These are phyloP conservation scores for Macaria liturata DNA, from an alignment of 2,888 invertebrate genomes.

Conservation along the genomic window DNA sequence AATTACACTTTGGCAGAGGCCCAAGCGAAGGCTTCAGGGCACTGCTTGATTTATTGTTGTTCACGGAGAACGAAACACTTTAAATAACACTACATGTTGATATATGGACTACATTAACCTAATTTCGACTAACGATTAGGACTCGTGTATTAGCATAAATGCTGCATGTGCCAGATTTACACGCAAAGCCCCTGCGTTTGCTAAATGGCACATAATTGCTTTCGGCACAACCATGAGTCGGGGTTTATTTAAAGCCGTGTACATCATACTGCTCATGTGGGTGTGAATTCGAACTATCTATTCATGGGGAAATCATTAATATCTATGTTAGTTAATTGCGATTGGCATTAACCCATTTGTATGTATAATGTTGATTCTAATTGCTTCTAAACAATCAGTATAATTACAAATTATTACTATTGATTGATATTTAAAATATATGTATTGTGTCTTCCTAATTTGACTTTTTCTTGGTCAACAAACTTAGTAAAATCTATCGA, in stretches of 20 bases:
- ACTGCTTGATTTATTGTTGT: slow-evolving; percentile 72
- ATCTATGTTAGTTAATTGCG: too few species aligned
- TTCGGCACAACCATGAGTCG: slow-evolving; percentile 1
- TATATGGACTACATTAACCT: slow-evolving; percentile 54
- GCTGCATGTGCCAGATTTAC: slow-evolving; percentile 31
- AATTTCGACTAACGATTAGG: slow-evolving; percentile 37
- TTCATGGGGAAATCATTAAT: too few species aligned
- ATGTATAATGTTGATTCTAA: too few species aligned
- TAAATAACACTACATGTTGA: slow-evolving; percentile 62
- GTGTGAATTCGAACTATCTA: too few species aligned
- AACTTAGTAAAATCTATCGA: too few species aligned
- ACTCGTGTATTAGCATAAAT: slow-evolving; percentile 32
- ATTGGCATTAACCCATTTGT: too few species aligned
- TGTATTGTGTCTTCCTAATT: too few species aligned
- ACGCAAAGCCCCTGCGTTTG: slow-evolving; percentile 20
- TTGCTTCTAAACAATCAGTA: too few species aligned
- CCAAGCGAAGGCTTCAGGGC: slow-evolving; percentile 62
- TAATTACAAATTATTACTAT: too few species aligned
- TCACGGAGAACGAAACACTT: slow-evolving; percentile 67
- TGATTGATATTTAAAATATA: too few species aligned
- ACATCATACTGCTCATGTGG: not conserved
- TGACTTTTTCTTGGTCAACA: too few species aligned
- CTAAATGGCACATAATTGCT: slow-evolving; percentile 17
- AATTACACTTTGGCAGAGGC: slow-evolving; percentile 75
- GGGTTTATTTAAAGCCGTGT: slow-evolving; percentile 1